phyloP scores from a whole-genome alignment of 2,888 invertebrate genomes.

The Bugula neritina region DNA sequence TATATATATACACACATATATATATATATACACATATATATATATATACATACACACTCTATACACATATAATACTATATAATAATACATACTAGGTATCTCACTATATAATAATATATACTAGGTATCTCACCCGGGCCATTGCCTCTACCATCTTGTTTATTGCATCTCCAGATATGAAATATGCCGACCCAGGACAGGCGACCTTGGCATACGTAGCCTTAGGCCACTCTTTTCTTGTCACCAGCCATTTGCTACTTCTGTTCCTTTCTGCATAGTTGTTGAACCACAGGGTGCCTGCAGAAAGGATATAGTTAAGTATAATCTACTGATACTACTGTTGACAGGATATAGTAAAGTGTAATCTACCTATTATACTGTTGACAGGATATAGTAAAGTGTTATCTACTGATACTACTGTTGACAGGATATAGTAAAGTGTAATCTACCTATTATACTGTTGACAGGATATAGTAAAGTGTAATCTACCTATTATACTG shows the following conservation, averaged over 20 bases:
- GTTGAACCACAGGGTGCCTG: background rate
- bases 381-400: background rate
- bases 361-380: constrained; percentile 1
- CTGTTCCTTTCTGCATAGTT: background rate
- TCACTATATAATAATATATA: no score
- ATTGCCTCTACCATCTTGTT: background rate
- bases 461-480: no score
- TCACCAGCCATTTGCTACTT: background rate
- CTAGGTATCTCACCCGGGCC: no score
- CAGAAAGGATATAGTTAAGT: no score
- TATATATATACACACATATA: background rate
- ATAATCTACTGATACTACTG: no score
- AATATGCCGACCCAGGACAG: background rate
- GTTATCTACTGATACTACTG: background rate
- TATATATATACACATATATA: background rate
- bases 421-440: no score
- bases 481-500: constrained; percentile 1
- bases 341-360: no score
- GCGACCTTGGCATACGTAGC: background rate
- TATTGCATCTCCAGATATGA: background rate
- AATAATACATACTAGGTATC: no score
- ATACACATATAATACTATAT: no score
- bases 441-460: constrained; percentile 1
- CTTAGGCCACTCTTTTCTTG: background rate
- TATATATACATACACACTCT: no score